Evolutionary conservation across 1,140 invertebrate species (phyloP).

Genomic region (Panagrolaimus sp.): DNA sequence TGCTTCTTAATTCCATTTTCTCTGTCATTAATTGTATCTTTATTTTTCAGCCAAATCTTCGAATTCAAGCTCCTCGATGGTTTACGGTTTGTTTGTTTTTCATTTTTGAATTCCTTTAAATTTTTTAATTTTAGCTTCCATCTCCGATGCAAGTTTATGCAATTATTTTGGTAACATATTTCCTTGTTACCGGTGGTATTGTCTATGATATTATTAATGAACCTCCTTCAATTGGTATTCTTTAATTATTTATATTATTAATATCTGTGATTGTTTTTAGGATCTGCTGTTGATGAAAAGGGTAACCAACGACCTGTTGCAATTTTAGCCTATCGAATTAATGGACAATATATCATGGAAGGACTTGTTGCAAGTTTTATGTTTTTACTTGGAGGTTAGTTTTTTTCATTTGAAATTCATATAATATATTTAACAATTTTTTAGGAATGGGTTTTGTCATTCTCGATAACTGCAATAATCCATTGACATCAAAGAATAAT

Average conservation of each 20-base stretch:
- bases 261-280: slow-evolving; percentile 24
- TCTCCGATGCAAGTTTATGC: slow-evolving; percentile 88
- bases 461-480: slow-evolving; percentile 84
- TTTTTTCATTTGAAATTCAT: background rate
- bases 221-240: slow-evolving; percentile 46
- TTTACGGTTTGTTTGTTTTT: slow-evolving; percentile 28
- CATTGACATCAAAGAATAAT: slow-evolving; percentile 83
- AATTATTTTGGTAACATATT: slow-evolving; percentile 84
- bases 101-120: slow-evolving; percentile 14
- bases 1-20: slow-evolving; percentile 29
- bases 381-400: slow-evolving; percentile 47
- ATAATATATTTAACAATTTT: slow-evolving; percentile 80
- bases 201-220: slow-evolving; percentile 54
- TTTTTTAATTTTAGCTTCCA: slow-evolving; percentile 66
- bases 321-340: slow-evolving; percentile 49
- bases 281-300: slow-evolving; percentile 42
- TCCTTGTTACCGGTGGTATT: slow-evolving; percentile 92
- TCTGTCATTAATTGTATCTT: slow-evolving; percentile 33
- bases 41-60: slow-evolving; percentile 32
- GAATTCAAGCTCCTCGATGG: slow-evolving; percentile 43
- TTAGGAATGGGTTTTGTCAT: slow-evolving; percentile 84
- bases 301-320: slow-evolving; percentile 43
- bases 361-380: slow-evolving; percentile 53
- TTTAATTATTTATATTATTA: slow-evolving; percentile 13
- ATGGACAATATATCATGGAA: slow-evolving; percentile 53